Evolutionary conservation across 2,888 invertebrate species (phyloP).

Genomic region (Hirtodrosophila duncani): DNA sequence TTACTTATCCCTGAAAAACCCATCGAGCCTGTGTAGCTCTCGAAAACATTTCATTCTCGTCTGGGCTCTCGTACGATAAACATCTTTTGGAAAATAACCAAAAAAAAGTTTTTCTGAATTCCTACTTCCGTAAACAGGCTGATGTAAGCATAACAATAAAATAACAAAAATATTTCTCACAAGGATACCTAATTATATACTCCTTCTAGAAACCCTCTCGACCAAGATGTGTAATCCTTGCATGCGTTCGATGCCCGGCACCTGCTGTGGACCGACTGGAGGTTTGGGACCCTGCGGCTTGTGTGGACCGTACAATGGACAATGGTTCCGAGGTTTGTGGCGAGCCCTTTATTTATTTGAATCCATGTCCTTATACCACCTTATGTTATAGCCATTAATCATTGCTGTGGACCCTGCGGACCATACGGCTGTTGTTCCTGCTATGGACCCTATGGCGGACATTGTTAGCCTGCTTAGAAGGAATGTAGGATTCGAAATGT

Average conservation of each 20-base stretch:
- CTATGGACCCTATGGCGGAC: conserved; percentile 51
- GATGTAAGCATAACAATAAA: conserved; percentile 31
- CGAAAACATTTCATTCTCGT: conserved; percentile 20
- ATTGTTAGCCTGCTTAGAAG: conserved; percentile 56
- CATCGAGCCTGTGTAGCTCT: too few relatives aligned
- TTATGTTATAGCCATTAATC: conserved; percentile 55
- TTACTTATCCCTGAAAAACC: not conserved
- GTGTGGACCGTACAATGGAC: conserved; percentile 60
- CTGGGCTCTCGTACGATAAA: conserved; percentile 19
- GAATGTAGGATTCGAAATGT: conserved; percentile 48
- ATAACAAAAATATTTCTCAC: not conserved
- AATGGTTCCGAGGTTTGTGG: conserved; percentile 60
- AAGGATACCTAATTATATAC: not conserved
- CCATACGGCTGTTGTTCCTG: conserved; percentile 60
- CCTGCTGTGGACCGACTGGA: conserved; percentile 62
- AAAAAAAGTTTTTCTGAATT: conserved; percentile 19
- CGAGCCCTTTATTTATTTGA: too few relatives aligned
- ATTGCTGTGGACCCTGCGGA: conserved; percentile 58
- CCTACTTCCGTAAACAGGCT: conserved; percentile 57
- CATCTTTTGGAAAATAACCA: conserved; percentile 33
- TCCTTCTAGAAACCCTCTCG: not conserved
- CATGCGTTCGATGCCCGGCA: conserved; percentile 54
- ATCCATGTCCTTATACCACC: too few relatives aligned
- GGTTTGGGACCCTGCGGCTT: conserved; percentile 56
- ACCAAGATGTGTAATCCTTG: conserved; percentile 54